Evolutionary conservation across 2,797 vertebrate species (phyloP).

Genomic region (Dipus sagitta): DNA sequence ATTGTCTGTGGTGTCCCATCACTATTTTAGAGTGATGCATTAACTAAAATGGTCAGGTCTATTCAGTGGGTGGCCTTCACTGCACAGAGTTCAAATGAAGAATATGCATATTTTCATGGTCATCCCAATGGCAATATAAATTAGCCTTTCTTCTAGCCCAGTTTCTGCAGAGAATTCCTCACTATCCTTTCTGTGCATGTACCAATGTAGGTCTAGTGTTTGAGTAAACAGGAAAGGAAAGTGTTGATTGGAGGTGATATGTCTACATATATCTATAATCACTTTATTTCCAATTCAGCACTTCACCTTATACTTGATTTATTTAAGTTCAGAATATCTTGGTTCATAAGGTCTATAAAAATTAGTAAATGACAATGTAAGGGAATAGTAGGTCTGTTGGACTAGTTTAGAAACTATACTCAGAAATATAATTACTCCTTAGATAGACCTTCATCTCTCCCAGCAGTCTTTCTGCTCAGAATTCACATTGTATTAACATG

Average conservation of each 20-base stretch:
- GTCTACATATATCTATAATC: background rate
- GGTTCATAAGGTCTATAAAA: background rate
- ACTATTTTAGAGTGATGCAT: background rate
- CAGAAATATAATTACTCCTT: background rate
- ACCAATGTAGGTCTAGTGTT: background rate
- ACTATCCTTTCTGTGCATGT: background rate
- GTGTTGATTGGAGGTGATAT: background rate
- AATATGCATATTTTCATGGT: background rate
- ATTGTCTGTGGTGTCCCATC: background rate
- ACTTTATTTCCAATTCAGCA: background rate
- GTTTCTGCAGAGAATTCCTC: background rate
- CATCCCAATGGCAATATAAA: background rate
- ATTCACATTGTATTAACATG: background rate
- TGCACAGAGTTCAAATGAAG: background rate
- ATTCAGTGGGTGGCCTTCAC: background rate
- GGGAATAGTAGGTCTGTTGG: background rate
- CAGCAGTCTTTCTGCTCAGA: background rate
- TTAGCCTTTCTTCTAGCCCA: background rate
- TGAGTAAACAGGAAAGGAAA: background rate
- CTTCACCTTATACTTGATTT: background rate
- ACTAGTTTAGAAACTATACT: background rate
- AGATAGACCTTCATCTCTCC: background rate
- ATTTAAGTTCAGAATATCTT: background rate
- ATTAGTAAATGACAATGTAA: background rate
- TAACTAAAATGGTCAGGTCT: background rate